Percentiles rank a stretch among this genome's conserved stretches.
Conservation (phyloP, 2,797 vertebrate species). For the Sebastes alutus region DNA sequence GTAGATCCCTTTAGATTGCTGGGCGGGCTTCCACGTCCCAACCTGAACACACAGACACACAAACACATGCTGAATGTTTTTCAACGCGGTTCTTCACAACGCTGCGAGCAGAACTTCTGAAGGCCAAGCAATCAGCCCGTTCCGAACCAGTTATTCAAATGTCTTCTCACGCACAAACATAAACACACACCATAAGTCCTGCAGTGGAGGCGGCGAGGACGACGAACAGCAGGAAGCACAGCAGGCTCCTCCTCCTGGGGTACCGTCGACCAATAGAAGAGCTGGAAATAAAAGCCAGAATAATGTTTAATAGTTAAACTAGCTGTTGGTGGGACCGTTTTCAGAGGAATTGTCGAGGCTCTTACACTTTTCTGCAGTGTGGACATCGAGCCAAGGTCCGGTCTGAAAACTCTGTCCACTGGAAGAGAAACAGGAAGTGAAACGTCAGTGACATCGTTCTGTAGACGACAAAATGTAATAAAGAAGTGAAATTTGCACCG, state of each 20-base stretch:
- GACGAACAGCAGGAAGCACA: constrained; percentile 86
- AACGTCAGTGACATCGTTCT: neutral
- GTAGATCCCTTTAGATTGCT: constrained; percentile 84
- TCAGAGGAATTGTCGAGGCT: constrained; percentile 7
- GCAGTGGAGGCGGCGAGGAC: constrained; percentile 78
- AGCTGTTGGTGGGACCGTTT: neutral
- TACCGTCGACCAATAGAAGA: constrained; percentile 89
- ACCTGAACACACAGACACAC: constrained; percentile 69
- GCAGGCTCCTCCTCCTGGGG: constrained; percentile 85
- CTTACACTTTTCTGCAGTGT: constrained; percentile 91
- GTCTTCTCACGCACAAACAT: neutral
- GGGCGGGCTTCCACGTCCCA: constrained; percentile 84
- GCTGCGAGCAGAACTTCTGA: too few relatives aligned
- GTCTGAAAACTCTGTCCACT: constrained; percentile 92
- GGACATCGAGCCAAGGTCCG: constrained; percentile 89
- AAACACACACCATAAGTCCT: constrained; percentile 78
- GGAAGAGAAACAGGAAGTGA: constrained; percentile 18
- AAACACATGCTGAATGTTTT: accelerated
- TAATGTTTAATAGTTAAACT: neutral
- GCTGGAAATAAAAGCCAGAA: constrained; percentile 65
- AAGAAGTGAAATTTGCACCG: neutral
- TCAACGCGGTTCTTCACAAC: too few relatives aligned
- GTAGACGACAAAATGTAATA: neutral
- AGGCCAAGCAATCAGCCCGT: too few relatives aligned
- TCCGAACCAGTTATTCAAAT: neutral